phyloP scores from a whole-genome alignment of 2,888 invertebrate genomes.

The Lycophotia porphyrea region DNA sequence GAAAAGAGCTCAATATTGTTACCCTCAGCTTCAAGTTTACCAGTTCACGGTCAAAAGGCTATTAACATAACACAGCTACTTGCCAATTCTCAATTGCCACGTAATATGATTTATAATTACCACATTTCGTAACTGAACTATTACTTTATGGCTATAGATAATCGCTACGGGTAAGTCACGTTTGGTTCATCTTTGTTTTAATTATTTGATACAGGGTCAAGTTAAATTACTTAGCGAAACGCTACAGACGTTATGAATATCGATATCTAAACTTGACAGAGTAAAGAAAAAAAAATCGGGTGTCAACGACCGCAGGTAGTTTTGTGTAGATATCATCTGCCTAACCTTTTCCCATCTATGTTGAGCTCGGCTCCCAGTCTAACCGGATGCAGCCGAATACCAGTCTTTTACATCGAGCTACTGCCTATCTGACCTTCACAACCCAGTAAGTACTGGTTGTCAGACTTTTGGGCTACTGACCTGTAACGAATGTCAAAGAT shows the following conservation, averaged over 20 bases:
- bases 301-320: not conserved
- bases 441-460: no score
- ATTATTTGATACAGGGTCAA: not conserved
- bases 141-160: not conserved
- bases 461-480: no score
- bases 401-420: no score
- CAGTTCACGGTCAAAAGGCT: conserved; percentile 41
- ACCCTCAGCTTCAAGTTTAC: conserved; percentile 21
- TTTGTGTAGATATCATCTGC: not conserved
- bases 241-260: not conserved
- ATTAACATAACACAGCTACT: not conserved
- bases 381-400: no score
- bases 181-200: not conserved
- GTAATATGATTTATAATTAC: conserved; percentile 42
- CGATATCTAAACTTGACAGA: not conserved
- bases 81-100: conserved; percentile 14
- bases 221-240: not conserved
- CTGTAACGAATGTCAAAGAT: no score
- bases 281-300: not conserved
- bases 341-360: no score
- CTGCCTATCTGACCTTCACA: no score
- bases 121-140: conserved; percentile 29
- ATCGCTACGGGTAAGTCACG: conserved; percentile 1
- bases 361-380: no score
- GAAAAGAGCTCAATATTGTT: not conserved